These are phyloP conservation scores for Phaenicophaeus curvirostris DNA, from an alignment of 2,797 vertebrate species.

Conservation along the genomic window DNA sequence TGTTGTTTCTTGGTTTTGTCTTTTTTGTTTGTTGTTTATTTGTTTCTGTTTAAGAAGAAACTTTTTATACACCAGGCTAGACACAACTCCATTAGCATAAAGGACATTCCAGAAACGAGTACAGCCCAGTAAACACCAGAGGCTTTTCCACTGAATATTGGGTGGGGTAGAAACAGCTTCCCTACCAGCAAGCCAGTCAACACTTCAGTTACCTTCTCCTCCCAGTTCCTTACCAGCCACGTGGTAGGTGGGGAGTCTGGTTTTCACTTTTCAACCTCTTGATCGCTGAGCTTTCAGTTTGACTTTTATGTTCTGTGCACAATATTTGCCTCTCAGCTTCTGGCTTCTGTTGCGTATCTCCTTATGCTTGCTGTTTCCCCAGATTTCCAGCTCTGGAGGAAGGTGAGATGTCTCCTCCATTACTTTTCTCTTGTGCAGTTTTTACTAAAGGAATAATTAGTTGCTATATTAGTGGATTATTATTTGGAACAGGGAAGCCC, in stretches of 20 bases:
- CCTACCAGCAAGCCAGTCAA: neutral
- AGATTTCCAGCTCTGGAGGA: neutral
- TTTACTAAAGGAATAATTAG: neutral
- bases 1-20: neutral
- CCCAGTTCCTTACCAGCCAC: neutral
- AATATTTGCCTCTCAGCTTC: neutral
- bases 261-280: neutral
- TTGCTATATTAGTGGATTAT: neutral
- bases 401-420: neutral
- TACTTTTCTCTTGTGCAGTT: neutral
- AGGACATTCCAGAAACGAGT: neutral
- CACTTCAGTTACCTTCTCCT: neutral
- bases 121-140: neutral
- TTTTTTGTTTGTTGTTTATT: neutral
- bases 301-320: neutral
- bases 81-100: neutral
- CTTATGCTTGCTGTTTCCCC: accelerated
- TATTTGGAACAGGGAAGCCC: accelerated
- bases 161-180: neutral
- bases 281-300: neutral
- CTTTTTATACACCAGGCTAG: neutral
- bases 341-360: neutral
- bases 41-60: neutral
- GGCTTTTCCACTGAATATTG: neutral
- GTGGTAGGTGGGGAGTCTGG: neutral